Conservation (phyloP, 2,888 invertebrate genomes). For the Creontiades dilutus region DNA sequence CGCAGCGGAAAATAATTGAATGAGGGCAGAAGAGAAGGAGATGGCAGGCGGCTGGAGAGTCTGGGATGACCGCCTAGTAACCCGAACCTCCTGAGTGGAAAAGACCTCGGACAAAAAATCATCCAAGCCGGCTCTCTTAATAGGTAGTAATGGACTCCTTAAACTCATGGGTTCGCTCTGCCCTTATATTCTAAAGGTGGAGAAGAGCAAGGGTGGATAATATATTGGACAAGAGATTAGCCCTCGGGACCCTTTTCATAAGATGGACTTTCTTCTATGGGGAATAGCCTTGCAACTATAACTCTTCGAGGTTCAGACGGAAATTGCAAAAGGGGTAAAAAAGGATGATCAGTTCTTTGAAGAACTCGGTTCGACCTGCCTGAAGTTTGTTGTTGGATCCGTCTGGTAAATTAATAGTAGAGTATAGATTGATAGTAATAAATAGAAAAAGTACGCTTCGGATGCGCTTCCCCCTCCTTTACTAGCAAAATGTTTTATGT, state of each 20-base stretch:
- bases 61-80: constrained; percentile 65
- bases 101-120: constrained; percentile 61
- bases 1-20: constrained; percentile 66
- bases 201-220: constrained; percentile 28
- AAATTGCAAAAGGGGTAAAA: not conserved
- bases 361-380: not conserved
- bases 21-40: constrained; percentile 36
- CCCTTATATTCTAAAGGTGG: constrained; percentile 6
- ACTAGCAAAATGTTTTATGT: too few relatives aligned
- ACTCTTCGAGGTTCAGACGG: not conserved
- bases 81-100: constrained; percentile 55
- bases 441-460: too few relatives aligned
- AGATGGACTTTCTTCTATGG: not conserved
- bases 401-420: too few relatives aligned
- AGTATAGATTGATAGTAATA: too few relatives aligned
- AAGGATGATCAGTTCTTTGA: not conserved
- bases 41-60: not conserved
- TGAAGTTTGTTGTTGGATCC: too few relatives aligned
- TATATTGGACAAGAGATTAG: constrained; percentile 48
- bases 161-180: constrained; percentile 46
- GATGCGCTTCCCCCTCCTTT: too few relatives aligned
- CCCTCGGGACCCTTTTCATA: not conserved
- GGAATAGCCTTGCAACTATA: not conserved
- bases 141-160: constrained; percentile 69
- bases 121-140: constrained; percentile 65